Percentiles rank a stretch among this genome's conserved stretches.
Conservation (phyloP, 2,113 vertebrate species). For the Prolemur simus region DNA sequence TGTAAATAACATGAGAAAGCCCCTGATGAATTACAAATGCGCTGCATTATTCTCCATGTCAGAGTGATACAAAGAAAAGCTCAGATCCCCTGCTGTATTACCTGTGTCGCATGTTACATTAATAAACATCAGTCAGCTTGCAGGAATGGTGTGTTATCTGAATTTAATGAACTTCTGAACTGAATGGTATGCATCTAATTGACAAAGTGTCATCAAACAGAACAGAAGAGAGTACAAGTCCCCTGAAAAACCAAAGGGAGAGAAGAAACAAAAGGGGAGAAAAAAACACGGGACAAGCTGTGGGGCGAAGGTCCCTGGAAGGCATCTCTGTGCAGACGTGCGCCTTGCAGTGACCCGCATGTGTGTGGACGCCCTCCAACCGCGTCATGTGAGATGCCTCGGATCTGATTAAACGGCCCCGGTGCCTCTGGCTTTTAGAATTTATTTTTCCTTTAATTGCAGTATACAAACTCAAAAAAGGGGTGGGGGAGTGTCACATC, state of each 20-base stretch:
- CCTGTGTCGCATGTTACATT: slow-evolving; percentile 33
- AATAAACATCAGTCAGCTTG: slow-evolving; percentile 78
- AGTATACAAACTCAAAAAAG: neutral
- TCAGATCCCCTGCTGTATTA: slow-evolving; percentile 72
- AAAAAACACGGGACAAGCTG: neutral
- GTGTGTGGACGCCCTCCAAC: neutral
- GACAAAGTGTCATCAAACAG: slow-evolving; percentile 71
- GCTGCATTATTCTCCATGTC: slow-evolving; percentile 66
- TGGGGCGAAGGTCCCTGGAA: neutral
- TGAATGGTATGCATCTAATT: slow-evolving; percentile 50
- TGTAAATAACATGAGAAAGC: slow-evolving; percentile 57
- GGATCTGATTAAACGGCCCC: slow-evolving; percentile 44
- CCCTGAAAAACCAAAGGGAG: neutral
- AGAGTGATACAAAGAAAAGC: slow-evolving; percentile 68
- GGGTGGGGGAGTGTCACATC: neutral
- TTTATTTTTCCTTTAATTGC: slow-evolving; percentile 73
- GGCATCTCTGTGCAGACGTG: neutral
- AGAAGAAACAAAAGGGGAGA: neutral
- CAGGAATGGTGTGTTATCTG: slow-evolving; percentile 60
- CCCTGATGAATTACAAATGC: slow-evolving; percentile 35
- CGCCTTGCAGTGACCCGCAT: neutral
- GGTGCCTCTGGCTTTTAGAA: slow-evolving; percentile 28
- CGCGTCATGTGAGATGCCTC: neutral
- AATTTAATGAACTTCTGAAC: slow-evolving; percentile 80
- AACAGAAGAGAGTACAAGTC: slow-evolving; percentile 36